These are phyloP conservation scores for Acanthaster planci DNA, from an alignment of 35 echinoderm and acorn worm genomes.

Conservation along the genomic window DNA sequence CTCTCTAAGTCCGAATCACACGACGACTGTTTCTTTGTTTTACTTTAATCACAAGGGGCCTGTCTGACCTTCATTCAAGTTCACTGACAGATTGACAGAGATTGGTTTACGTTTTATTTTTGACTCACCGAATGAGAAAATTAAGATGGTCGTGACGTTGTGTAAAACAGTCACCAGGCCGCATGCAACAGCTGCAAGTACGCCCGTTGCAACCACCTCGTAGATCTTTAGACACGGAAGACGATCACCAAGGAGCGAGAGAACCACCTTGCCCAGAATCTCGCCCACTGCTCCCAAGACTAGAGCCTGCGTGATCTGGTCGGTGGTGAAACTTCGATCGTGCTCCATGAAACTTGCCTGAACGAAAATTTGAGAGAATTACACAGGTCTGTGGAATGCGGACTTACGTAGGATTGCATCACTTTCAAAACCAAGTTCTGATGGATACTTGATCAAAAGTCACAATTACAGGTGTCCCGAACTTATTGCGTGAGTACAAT, in stretches of 20 bases:
- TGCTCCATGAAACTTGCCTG: constrained; percentile 19
- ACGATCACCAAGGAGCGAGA: background rate
- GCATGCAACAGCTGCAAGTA: background rate
- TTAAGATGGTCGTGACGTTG: background rate
- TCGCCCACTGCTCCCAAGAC: constrained; percentile 1
- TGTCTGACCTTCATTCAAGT: too few species aligned
- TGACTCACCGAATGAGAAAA: background rate
- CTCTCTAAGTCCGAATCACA: too few species aligned
- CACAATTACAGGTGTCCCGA: background rate
- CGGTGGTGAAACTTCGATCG: background rate
- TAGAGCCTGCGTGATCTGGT: background rate
- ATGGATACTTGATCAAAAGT: background rate
- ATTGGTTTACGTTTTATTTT: background rate
- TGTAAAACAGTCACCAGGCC: constrained; percentile 1
- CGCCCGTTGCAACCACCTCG: background rate
- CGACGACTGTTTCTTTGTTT: too few species aligned
- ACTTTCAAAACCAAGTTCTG: background rate
- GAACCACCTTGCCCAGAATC: background rate
- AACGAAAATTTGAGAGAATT: background rate
- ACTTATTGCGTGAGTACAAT: background rate
- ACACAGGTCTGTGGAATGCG: background rate
- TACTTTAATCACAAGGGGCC: too few species aligned
- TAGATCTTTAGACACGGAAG: background rate
- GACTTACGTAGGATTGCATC: background rate
- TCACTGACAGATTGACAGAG: too few species aligned